Conservation (phyloP, 2,113 vertebrate genomes). For the Pogona vitticeps region DNA sequence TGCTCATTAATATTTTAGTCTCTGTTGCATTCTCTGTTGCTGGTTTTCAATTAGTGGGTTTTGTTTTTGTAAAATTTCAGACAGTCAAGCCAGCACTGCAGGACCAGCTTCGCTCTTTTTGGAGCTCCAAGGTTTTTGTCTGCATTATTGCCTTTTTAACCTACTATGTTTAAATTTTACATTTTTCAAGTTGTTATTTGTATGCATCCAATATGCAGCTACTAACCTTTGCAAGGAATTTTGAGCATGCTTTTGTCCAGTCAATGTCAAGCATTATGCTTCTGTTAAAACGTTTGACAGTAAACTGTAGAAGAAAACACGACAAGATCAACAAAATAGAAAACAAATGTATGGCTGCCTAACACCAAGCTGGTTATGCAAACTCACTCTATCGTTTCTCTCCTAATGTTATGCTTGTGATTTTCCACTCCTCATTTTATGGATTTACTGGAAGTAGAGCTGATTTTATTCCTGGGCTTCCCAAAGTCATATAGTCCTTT, state of each 20-base stretch:
- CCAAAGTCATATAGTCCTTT: conserved; percentile 31
- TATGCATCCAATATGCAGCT: conserved; percentile 70
- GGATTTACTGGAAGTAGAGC: conserved; percentile 19
- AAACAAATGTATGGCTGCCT: conserved; percentile 66
- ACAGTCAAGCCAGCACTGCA: conserved; percentile 81
- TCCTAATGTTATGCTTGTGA: conserved; percentile 79
- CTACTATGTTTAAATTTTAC: conserved; percentile 62
- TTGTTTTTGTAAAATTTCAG: conserved; percentile 85
- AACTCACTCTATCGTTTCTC: conserved; percentile 70
- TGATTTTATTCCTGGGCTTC: conserved; percentile 18
- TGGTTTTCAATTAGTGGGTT: conserved; percentile 76
- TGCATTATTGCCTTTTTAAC: conserved; percentile 78
- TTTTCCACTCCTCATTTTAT: conserved; percentile 69
- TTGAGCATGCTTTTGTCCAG: conserved; percentile 69
- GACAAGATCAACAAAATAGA: conserved; percentile 43
- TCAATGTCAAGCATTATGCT: conserved; percentile 48
- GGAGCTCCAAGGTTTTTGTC: conserved; percentile 85
- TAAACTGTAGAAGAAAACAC: conserved; percentile 49
- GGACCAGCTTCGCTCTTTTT: conserved; percentile 84
- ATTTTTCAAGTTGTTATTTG: conserved; percentile 66
- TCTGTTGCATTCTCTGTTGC: conserved; percentile 33
- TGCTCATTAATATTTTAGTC: conserved; percentile 42
- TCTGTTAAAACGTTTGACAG: conserved; percentile 48
- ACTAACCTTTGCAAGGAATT: conserved; percentile 75
- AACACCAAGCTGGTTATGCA: conserved; percentile 76